These are phyloP conservation scores for Heliconius congener DNA, from an alignment of 1,140 invertebrate species.

Conservation along the genomic window DNA sequence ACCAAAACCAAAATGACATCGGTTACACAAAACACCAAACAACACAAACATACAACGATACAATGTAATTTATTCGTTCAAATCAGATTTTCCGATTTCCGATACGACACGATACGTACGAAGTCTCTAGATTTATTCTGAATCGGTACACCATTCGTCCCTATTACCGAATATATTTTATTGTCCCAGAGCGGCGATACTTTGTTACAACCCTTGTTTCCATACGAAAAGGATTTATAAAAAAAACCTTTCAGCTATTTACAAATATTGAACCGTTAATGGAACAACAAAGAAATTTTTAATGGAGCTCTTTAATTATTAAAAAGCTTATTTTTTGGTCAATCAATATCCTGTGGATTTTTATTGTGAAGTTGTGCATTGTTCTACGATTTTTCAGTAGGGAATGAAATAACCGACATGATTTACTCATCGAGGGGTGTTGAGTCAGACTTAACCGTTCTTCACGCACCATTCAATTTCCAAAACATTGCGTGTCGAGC, in stretches of 20 bases:
- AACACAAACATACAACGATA: not conserved
- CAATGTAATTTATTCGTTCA: not conserved
- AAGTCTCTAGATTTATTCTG: not conserved
- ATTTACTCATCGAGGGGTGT: too few species aligned
- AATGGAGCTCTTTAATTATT: constrained; percentile 13
- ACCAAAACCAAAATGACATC: too few species aligned
- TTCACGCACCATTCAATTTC: too few species aligned
- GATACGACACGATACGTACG: not conserved
- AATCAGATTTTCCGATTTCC: not conserved
- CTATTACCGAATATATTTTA: constrained; percentile 2
- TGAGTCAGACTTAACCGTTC: too few species aligned
- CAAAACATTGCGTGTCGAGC: too few species aligned
- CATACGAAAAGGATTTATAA: constrained; percentile 33
- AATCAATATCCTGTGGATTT: not conserved
- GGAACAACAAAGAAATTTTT: constrained; percentile 16
- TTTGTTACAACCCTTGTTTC: constrained; percentile 37
- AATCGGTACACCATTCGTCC: not conserved
- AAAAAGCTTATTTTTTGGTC: not conserved
- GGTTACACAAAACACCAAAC: not conserved
- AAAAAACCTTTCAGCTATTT: constrained; percentile 31
- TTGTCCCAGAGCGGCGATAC: constrained; percentile 25
- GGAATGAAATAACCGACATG: not conserved
- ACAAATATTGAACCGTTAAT: constrained; percentile 23
- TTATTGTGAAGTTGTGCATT: not conserved
- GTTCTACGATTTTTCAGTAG: not conserved